phyloP scores from a whole-genome alignment of 2,113 vertebrate species.

The Neolamprologus longior region DNA sequence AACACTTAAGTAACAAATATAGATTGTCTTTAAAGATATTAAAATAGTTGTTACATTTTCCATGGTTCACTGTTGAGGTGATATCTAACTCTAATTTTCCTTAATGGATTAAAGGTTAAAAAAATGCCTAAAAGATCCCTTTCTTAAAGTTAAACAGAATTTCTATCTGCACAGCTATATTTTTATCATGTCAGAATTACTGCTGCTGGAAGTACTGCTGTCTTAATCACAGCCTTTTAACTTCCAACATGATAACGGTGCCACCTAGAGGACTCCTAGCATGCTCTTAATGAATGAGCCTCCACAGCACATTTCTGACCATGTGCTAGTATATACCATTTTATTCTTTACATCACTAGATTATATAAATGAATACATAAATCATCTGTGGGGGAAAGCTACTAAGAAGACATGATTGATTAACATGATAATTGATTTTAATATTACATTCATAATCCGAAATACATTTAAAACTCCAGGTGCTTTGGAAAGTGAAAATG shows the following conservation, averaged over 20 bases:
- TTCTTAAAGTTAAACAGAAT: background rate
- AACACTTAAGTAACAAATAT: background rate
- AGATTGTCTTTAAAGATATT: background rate
- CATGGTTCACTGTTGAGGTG: background rate
- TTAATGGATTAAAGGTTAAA: background rate
- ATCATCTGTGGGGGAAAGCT: background rate
- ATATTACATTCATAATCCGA: background rate
- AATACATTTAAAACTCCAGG: background rate
- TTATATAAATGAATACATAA: background rate
- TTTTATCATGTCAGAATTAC: background rate
- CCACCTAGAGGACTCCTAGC: constrained; percentile 61
- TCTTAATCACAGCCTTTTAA: background rate
- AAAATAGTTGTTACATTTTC: background rate
- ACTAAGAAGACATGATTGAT: background rate
- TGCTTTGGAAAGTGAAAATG: background rate
- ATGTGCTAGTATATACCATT: background rate
- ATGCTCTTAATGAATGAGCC: constrained; percentile 25
- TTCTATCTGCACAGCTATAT: background rate
- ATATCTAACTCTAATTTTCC: background rate
- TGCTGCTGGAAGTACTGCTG: background rate
- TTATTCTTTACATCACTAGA: background rate
- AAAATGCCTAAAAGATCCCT: background rate
- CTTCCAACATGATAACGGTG: constrained; percentile 48
- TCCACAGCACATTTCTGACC: background rate
- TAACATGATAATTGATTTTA: background rate